Evolutionary conservation across 1,140 invertebrate species (phyloP).

Genomic region (Calliphora vicina): DNA sequence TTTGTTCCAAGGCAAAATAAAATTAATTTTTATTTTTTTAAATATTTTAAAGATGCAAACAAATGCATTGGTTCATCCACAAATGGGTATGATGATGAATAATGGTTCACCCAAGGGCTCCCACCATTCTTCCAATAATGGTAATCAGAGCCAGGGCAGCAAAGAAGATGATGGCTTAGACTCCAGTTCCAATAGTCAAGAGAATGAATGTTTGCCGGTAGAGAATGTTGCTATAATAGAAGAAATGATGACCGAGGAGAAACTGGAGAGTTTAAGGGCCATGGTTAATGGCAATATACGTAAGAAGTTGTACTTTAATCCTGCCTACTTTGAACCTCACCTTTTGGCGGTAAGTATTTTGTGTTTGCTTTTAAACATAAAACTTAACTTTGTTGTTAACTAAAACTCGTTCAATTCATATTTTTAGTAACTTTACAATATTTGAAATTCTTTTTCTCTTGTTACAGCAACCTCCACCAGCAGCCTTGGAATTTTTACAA

Average conservation of each 20-base stretch:
- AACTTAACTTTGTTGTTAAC: too few relatives aligned
- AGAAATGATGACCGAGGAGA: constrained; percentile 74
- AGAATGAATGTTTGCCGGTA: constrained; percentile 75
- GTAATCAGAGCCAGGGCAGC: constrained; percentile 18
- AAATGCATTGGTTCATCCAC: constrained; percentile 74
- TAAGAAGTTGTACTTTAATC: constrained; percentile 86
- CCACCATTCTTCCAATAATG: constrained; percentile 42
- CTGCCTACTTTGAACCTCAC: constrained; percentile 87
- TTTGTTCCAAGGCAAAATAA: too few relatives aligned
- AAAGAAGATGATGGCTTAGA: constrained; percentile 12
- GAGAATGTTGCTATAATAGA: constrained; percentile 86
- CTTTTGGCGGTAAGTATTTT: constrained; percentile 73
- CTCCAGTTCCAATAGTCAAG: constrained; percentile 50
- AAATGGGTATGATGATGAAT: constrained; percentile 41
- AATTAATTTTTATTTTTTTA: too few relatives aligned
- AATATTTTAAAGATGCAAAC: constrained; percentile 72
- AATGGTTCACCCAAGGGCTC: constrained; percentile 46
- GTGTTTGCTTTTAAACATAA: neutral
- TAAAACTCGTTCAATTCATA: too few relatives aligned
- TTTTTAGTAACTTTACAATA: neutral
- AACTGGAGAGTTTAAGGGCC: constrained; percentile 69
- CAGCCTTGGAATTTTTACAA: constrained; percentile 83
- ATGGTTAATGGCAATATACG: constrained; percentile 72
- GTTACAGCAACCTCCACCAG: constrained; percentile 80
- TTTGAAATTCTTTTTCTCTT: neutral